Base-by-base conservation (phyloP, 1,140 invertebrate species). In the Campoletis sonorensis region DNA sequence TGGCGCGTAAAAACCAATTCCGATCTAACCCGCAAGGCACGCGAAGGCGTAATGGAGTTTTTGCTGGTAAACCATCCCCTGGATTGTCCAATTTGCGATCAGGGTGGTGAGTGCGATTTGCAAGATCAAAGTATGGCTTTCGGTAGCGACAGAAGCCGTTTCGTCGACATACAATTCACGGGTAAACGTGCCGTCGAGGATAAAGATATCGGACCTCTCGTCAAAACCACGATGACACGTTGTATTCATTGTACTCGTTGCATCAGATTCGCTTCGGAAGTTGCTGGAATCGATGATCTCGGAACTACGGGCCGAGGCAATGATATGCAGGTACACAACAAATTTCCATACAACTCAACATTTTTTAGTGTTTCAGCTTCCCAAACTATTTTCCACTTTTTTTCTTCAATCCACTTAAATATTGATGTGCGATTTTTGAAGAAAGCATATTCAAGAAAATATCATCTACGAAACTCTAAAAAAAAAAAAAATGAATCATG, bases 41-140 rank as follows among this genome's bases (percentile, higher is more conserved):
- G 99, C 76, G 97, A 98, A 93, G 99, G 98, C 85, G 99, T 99
- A 4, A 99, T 99, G 99, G 99, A 99, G 92, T 99, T 99, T 90
- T 92, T 99, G 40, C 92, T 99, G 15, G 97, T 99, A 33, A 99
- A 99, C 90, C 99, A 99, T 93, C 99, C 99, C 0, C 91, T 99
- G 23, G 99, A 99, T 93, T 99, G 99, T 92, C 99, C 99, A 11
- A 99, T 99, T 92, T 99, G 99, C 94, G 99, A 99, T 92, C 99
- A 99, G 92, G 99, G 98, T 79, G 99, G 99, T n/a, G 99, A 99
- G 93, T 99, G 98, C 92, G 98, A 99, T 93, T 93, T 99, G 21
- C 96, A 99, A 93, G 98, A 99, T 93, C 98, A 99, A 91, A 98
- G 98, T 30, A 99, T 99, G 98, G 97, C 97, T n/a, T 99, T 99